A percentile compares a stretch with the other conserved stretches of the same genome.
These are phyloP conservation scores for Syrphus vitripennis DNA, from an alignment of 2,888 invertebrate species.

Conservation along the genomic window DNA sequence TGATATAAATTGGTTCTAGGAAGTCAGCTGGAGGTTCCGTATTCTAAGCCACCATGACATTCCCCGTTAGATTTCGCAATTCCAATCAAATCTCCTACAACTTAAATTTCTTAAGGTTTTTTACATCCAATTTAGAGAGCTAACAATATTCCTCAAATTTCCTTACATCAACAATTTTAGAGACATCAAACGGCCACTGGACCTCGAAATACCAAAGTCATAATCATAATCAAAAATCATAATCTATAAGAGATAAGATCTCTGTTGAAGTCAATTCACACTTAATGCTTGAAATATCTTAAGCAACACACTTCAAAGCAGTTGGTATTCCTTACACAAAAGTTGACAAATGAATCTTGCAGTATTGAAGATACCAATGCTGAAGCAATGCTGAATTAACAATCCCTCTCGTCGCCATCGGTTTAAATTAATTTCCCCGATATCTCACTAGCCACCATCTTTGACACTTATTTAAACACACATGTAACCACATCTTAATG, in stretches of 20 bases:
- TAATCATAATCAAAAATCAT: too few species aligned
- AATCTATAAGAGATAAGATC: neutral
- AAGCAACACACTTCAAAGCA: conserved; percentile 46
- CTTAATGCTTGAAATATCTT: conserved; percentile 7
- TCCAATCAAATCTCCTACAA: too few species aligned
- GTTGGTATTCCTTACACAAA: conserved; percentile 1
- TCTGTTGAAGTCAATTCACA: neutral
- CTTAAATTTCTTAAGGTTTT: too few species aligned
- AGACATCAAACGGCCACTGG: too few species aligned
- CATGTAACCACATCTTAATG: conserved; percentile 58
- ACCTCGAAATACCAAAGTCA: too few species aligned
- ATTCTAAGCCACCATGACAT: too few species aligned
- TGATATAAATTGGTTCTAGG: too few species aligned
- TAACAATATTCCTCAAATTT: too few species aligned
- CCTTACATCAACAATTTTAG: too few species aligned
- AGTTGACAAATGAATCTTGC: conserved; percentile 54
- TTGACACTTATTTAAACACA: conserved; percentile 69
- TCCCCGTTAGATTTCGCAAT: too few species aligned
- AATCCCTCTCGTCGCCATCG: conserved; percentile 54
- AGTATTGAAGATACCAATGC: conserved; percentile 20
- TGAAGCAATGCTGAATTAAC: neutral
- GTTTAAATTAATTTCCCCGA: conserved; percentile 57
- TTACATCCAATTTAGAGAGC: too few species aligned
- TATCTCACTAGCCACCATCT: conserved; percentile 52
- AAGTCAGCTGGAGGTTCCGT: too few species aligned